Base-by-base conservation (phyloP, 2,797 vertebrate genomes). In the Tachyglossus aculeatus region DNA sequence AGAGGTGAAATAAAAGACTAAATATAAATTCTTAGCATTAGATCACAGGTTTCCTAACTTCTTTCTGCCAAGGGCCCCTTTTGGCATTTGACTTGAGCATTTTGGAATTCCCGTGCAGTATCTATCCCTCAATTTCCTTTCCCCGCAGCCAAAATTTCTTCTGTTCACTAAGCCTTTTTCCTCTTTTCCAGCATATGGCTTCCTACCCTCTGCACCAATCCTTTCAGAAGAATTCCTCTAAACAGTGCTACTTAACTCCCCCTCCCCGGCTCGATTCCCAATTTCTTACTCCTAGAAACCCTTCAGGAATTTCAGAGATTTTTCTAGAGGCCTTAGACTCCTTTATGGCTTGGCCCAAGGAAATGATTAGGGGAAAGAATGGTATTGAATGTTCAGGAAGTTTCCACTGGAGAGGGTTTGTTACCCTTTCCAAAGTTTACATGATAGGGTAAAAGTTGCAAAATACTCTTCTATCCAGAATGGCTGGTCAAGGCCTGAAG, bases 401-500 rank as follows among this genome's bases (percentile, higher is more conserved):
- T 50, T 64, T 73, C 36, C 66, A 16, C 6, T 27, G 52, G 74
- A 53, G 58, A 44, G 18, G 68, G 39, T 57, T 74, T 45, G 50
- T 6, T 6, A 39, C 6, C 78, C n/a, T 48, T 69, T 21, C 33
- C 36, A 80, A 25, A 74, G 74, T 80, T 56, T 71, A 60, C 62
- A 56, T 56, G 76, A 66, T 52, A 55, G 53, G 3, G 40, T 33
- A 56, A 41, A 57, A 65, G 59, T 65, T 66, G 64, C 32, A 59
- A 60, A 70, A 74, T 75, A 33, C 70, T 78, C 71, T 34, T 54
- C 33, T 75, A 81, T 57, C 45, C 79, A 55, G 62, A 86, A 76
- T 38, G 29, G 13, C 67, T 51, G 67, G 16, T 48, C 16, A 60
- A 65, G 65, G 81, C 32, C 21, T 74, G 75, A 70, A 74, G 37